phyloP scores from a whole-genome alignment of 2,888 invertebrate species.

The Thysanoteuthis rhombus region DNA sequence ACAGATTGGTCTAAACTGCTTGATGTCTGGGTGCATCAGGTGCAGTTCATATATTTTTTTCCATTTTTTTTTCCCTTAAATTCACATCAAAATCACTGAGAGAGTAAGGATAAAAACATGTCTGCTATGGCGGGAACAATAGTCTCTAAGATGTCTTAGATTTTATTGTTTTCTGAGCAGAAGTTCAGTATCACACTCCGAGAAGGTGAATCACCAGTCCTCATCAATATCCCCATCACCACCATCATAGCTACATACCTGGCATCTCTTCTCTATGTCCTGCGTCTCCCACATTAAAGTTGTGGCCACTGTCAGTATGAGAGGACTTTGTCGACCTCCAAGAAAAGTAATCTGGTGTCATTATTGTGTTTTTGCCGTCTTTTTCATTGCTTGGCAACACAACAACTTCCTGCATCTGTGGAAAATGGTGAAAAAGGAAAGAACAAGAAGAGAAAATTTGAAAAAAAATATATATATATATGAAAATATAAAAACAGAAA shows the following conservation, averaged over 20 bases:
- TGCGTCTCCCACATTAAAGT: not conserved
- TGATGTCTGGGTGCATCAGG: not conserved
- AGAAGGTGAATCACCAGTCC: not conserved
- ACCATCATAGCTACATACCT: slow-evolving; percentile 12
- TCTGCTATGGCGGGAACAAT: not conserved
- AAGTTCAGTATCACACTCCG: not conserved
- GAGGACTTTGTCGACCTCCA: not conserved
- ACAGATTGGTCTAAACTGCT: not conserved
- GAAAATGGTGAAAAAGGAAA: not conserved
- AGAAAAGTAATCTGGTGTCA: not conserved
- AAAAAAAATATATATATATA: no score
- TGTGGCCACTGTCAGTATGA: not conserved
- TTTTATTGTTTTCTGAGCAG: not conserved
- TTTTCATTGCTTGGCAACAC: not conserved
- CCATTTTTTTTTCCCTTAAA: not conserved
- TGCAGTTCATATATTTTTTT: not conserved
- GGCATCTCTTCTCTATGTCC: slow-evolving; percentile 12
- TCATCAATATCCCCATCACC: not conserved
- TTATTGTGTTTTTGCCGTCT: not conserved
- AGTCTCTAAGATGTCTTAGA: not conserved
- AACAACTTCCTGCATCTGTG: not conserved
- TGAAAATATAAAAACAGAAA: not conserved
- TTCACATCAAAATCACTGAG: not conserved
- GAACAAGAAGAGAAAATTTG: not conserved
- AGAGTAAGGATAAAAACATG: not conserved